These are phyloP conservation scores for Xestoiulus laeticollis DNA, from an alignment of 2,888 invertebrate species.

Conservation along the genomic window DNA sequence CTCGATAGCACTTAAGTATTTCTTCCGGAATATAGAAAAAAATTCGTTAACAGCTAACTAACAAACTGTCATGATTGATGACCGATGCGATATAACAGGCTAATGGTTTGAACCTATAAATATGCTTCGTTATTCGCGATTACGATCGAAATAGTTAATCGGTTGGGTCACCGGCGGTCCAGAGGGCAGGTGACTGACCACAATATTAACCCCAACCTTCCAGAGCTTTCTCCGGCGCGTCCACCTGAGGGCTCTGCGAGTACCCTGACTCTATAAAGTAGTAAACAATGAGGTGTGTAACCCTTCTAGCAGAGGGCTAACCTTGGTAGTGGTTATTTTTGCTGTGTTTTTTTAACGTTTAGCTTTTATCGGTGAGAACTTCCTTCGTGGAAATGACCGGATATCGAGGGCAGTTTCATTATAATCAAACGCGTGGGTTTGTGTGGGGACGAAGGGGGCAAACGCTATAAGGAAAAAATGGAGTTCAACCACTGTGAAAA, in stretches of 20 bases:
- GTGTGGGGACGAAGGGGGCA: background rate
- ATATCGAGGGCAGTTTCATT: slow-evolving; percentile 41
- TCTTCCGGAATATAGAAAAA: too few relatives aligned
- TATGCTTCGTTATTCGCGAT: background rate
- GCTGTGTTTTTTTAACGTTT: background rate
- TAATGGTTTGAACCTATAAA: too few relatives aligned
- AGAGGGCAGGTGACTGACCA: slow-evolving; percentile 18
- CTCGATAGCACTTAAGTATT: too few relatives aligned
- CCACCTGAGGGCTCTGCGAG: background rate
- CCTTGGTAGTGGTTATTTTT: background rate
- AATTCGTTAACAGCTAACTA: too few relatives aligned
- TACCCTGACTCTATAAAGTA: background rate
- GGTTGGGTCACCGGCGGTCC: background rate
- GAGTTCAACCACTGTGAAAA: background rate
- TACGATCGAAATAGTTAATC: background rate
- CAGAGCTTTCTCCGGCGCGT: background rate
- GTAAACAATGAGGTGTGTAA: slow-evolving; percentile 14
- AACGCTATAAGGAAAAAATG: background rate
- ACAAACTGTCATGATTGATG: too few relatives aligned
- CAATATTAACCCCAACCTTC: background rate
- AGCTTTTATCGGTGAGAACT: slow-evolving; percentile 25
- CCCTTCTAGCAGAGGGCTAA: background rate
- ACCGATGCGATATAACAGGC: too few relatives aligned
- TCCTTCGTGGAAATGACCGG: slow-evolving; percentile 41
- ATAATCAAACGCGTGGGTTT: slow-evolving; percentile 6